Conservation (phyloP, 2,797 vertebrate species). For the Triplophysa yarkandensis region DNA sequence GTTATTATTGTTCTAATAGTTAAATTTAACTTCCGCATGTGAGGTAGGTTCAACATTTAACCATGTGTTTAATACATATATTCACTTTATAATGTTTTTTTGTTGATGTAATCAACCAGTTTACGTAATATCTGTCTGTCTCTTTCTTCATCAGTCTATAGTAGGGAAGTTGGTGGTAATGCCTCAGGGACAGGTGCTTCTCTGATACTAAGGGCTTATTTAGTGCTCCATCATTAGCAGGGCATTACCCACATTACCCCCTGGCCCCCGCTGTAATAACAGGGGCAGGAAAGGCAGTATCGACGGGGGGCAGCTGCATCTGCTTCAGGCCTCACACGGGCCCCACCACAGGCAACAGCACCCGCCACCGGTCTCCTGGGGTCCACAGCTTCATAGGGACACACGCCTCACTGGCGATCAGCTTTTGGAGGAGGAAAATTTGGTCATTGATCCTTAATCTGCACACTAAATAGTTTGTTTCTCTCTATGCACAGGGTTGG, state of each 20-base stretch:
- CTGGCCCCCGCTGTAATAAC: slow-evolving; percentile 73
- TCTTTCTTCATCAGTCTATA: slow-evolving; percentile 24
- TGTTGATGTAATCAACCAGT: neutral
- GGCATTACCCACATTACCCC: slow-evolving; percentile 78
- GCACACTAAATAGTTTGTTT: neutral
- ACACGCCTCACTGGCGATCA: neutral
- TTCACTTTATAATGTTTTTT: neutral
- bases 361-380: neutral
- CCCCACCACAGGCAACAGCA: slow-evolving; percentile 33
- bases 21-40: too few relatives aligned
- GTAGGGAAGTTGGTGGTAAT: slow-evolving; percentile 56
- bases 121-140: neutral
- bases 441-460: slow-evolving; percentile 35
- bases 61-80: neutral
- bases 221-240: slow-evolving; percentile 77
- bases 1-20: too few relatives aligned
- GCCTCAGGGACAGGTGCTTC: slow-evolving; percentile 58
- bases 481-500: slow-evolving; percentile 81
- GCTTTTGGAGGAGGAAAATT: slow-evolving; percentile 30
- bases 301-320: slow-evolving; percentile 72
- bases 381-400: neutral
- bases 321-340: slow-evolving; percentile 68
- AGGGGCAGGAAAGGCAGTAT: slow-evolving; percentile 64
- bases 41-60: too few relatives aligned
- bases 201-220: slow-evolving; percentile 66